Conservation (phyloP, 1,140 invertebrate genomes). For the Wasmannia auropunctata region DNA sequence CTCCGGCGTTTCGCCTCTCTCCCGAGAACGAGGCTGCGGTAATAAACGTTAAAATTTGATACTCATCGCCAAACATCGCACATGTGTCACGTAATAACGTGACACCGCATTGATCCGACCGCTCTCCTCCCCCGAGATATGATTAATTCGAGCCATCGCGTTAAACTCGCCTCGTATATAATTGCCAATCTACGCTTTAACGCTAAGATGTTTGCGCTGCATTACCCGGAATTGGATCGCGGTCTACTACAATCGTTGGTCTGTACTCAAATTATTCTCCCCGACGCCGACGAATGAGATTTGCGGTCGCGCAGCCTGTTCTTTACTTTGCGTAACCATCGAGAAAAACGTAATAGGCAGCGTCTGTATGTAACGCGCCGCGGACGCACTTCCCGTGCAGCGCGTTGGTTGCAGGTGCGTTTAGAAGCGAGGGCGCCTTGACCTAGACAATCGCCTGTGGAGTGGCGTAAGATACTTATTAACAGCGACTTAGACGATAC, state of each 20-base stretch:
- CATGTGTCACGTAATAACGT: constrained; percentile 28
- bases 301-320: background rate
- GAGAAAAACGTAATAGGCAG: background rate
- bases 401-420: constrained; percentile 32
- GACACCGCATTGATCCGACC: constrained; percentile 2
- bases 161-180: background rate
- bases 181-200: background rate
- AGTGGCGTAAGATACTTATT: constrained; percentile 63
- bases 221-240: background rate
- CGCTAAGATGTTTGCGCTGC: background rate
- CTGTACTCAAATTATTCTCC: background rate
- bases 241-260: background rate
- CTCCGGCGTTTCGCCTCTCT: background rate
- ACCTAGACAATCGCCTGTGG: constrained; percentile 59
- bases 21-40: background rate
- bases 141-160: background rate
- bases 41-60: constrained; percentile 40
- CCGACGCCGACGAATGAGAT: background rate
- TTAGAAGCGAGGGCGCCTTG: constrained; percentile 49
- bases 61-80: background rate
- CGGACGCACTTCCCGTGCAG: background rate
- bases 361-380: background rate
- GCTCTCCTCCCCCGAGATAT: background rate
- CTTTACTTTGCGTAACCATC: background rate
- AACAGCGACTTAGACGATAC: constrained; percentile 73